A percentile compares a stretch with the other conserved stretches of the same genome.
These are phyloP conservation scores for Gopherus flavomarginatus DNA, from an alignment of 2,113 vertebrate genomes.

Conservation along the genomic window DNA sequence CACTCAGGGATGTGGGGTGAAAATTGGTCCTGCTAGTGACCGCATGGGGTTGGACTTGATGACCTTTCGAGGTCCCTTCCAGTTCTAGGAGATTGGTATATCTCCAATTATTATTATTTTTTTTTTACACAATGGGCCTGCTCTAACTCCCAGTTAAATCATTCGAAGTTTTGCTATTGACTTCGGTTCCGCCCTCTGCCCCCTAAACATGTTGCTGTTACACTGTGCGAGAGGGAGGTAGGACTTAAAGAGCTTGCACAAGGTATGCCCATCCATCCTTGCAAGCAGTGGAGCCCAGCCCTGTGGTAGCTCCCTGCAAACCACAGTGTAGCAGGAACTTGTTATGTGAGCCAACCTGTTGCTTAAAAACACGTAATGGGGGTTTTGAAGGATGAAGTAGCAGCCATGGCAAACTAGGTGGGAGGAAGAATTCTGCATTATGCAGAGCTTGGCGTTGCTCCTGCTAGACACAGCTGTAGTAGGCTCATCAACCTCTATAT, in stretches of 20 bases:
- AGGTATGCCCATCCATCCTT: not conserved
- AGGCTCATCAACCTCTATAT: not conserved
- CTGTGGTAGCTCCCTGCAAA: not conserved
- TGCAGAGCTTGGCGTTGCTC: rapidly evolving
- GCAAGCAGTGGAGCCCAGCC: not conserved
- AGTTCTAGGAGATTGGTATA: too few relatives aligned
- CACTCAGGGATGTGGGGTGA: too few relatives aligned
- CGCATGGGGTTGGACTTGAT: too few relatives aligned
- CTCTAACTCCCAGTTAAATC: not conserved
- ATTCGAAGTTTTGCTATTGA: not conserved
- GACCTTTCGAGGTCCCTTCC: too few relatives aligned
- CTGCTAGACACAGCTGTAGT: not conserved
- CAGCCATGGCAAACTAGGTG: not conserved
- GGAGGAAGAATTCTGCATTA: not conserved
- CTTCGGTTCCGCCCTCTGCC: not conserved
- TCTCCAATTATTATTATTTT: too few relatives aligned
- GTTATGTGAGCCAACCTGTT: not conserved
- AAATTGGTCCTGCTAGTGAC: too few relatives aligned
- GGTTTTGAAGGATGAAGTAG: not conserved
- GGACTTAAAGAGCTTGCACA: not conserved
- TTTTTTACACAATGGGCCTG: not conserved
- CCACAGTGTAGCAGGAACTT: not conserved
- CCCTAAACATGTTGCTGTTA: not conserved
- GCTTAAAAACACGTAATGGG: not conserved
- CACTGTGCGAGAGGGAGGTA: not conserved